Base-by-base conservation (phyloP, 2,888 invertebrate species). In the Ecdyonurus torrentis region DNA sequence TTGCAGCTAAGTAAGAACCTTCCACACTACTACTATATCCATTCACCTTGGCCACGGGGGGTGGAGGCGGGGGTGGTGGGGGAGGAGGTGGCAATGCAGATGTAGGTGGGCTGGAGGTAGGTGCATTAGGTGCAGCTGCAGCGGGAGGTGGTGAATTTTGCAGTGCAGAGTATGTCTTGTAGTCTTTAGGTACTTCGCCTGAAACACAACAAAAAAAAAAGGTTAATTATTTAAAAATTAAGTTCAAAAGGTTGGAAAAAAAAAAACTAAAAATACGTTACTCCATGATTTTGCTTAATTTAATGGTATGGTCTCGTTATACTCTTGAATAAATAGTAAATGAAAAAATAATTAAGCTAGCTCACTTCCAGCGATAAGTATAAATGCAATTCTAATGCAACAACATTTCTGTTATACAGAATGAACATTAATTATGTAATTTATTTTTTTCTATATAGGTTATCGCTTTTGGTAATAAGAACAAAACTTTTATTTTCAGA, bases 151-250 rank as follows among this genome's bases (percentile, higher is more conserved):
- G 3, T 20, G 55, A 55, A n/a, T 55, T 55, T 55, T 55, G 55
- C 20, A 55, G 20, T 22, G 55, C 55, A 5, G 66, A 62, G 59
- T 65, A 69, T 37, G 67, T 66, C 53, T 63, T 61, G 61, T 67
- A 69, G 63, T 69, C 69, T 59, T 68, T 65, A 5, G 69, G 70
- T 60, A 67, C 67, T 63, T 70, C 69, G 19, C 70, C 70, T 70
- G 53, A 7, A 50, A 50, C 50, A 50, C 7, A 50, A 10, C 18
- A 7, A 7, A 50, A 50, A 50, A 50, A 50, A 50, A 50, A 50
- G 18, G 18, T 18, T 18, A 50, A 10, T 50, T 10, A 50, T 10
- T 10, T 50, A 10, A 10, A 10, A 18, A 50, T 50, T 7, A 50
- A 55, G n/a, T 7, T 55, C n/a, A 55, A 55, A 55, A 20, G 37